A percentile compares a stretch with the other conserved stretches of the same genome.
These are phyloP conservation scores for Spea multiplicata DNA, from an alignment of 2,113 vertebrate species.

Conservation along the genomic window DNA sequence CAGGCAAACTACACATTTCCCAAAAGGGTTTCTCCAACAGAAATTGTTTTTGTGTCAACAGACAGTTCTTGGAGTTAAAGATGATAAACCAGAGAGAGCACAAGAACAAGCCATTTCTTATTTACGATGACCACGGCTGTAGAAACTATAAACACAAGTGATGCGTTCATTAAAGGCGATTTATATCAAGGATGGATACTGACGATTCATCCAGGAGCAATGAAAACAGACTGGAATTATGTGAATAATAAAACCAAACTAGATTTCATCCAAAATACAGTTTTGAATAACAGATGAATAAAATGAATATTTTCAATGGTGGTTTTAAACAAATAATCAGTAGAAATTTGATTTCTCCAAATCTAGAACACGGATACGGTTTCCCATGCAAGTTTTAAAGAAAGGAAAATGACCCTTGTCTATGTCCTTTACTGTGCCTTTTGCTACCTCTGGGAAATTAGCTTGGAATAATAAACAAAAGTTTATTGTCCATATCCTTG, in stretches of 20 bases:
- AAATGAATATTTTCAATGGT: slow-evolving; percentile 20
- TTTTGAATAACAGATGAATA: background rate
- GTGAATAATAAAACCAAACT: slow-evolving; percentile 7
- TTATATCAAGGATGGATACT: background rate
- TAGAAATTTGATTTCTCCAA: slow-evolving; percentile 12
- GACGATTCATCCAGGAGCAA: slow-evolving; percentile 1
- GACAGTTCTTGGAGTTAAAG: background rate
- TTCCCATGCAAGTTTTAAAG: slow-evolving; percentile 15
- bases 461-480: slow-evolving; percentile 40
- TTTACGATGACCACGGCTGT: background rate
- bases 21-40: background rate
- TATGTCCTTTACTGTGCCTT: slow-evolving; percentile 20
- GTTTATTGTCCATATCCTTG: slow-evolving; percentile 38
- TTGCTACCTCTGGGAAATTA: slow-evolving; percentile 41
- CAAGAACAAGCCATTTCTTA: background rate
- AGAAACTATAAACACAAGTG: background rate
- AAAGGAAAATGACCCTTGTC: slow-evolving; percentile 17
- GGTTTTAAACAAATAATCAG: slow-evolving; percentile 16
- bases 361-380: background rate
- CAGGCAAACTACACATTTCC: background rate
- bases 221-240: background rate
- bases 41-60: background rate
- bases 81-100: background rate
- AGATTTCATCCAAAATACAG: background rate
- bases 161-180: background rate